Evolutionary conservation across 1,140 invertebrate genomes (phyloP).

Genomic region (Drosophila malerkotliana): DNA sequence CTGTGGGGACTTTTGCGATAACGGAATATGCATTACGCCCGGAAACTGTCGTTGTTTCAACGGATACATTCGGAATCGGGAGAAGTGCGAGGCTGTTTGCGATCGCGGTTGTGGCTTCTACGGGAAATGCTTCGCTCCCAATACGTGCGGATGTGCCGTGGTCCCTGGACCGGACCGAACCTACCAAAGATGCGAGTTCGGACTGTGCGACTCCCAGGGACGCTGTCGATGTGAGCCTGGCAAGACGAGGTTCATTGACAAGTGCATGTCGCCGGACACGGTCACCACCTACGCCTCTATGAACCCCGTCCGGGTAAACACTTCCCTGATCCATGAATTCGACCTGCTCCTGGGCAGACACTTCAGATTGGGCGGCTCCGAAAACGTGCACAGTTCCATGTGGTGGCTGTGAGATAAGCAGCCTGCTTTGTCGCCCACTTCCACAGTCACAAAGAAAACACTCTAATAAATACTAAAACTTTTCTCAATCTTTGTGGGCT

Average conservation of each 20-base stretch:
- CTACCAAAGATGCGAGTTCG: constrained; percentile 68
- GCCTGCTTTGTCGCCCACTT: background rate
- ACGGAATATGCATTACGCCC: constrained; percentile 85
- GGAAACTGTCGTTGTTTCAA: constrained; percentile 86
- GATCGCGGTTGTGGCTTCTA: constrained; percentile 74
- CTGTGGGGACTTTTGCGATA: constrained; percentile 77
- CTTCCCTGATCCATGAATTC: constrained; percentile 67
- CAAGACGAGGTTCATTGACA: constrained; percentile 73
- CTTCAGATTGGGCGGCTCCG: constrained; percentile 50
- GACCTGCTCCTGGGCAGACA: constrained; percentile 69
- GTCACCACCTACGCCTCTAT: constrained; percentile 78
- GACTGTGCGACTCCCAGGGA: constrained; percentile 66
- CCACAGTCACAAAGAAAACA: constrained; percentile 21
- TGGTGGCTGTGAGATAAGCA: constrained; percentile 61
- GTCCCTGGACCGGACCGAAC: constrained; percentile 55
- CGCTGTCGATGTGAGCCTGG: constrained; percentile 71
- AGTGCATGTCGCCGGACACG: constrained; percentile 74
- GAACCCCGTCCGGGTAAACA: constrained; percentile 60
- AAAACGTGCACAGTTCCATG: constrained; percentile 27
- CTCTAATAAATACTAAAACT: constrained; percentile 27
- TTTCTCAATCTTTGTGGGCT: constrained; percentile 16
- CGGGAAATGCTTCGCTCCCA: constrained; percentile 75
- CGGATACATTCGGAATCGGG: constrained; percentile 84
- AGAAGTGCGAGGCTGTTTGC: constrained; percentile 73
- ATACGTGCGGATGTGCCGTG: constrained; percentile 72